These are phyloP conservation scores for Gobiocypris rarus DNA, from an alignment of 2,113 vertebrate species.

Conservation along the genomic window DNA sequence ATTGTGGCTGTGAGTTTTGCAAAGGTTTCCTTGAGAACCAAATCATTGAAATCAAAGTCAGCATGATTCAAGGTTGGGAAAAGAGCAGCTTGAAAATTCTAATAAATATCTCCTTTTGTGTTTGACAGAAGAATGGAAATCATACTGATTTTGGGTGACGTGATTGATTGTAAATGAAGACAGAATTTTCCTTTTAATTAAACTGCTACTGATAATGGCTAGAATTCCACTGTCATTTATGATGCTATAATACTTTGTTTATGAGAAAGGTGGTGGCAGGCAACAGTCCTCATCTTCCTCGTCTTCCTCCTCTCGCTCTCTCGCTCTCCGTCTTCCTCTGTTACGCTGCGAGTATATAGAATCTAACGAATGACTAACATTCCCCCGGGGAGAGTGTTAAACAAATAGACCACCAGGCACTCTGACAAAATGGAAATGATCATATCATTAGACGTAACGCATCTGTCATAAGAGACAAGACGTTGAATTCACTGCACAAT, in stretches of 20 bases:
- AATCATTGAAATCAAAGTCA: too few species aligned
- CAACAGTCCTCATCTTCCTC: neutral
- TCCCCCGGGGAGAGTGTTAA: conserved; percentile 49
- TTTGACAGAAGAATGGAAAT: neutral
- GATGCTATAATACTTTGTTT: conserved; percentile 28
- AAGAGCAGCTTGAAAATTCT: neutral
- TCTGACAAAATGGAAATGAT: conserved; percentile 61
- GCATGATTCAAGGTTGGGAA: neutral
- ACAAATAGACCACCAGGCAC: conserved; percentile 61
- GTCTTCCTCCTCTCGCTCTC: neutral
- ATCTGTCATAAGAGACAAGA: conserved; percentile 64
- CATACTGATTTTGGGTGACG: too few species aligned
- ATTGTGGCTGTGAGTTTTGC: too few species aligned
- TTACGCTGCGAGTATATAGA: conserved; percentile 14
- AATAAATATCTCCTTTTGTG: neutral
- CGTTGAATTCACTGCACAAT: conserved; percentile 53
- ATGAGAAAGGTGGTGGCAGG: conserved; percentile 33
- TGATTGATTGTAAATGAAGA: conserved; percentile 21
- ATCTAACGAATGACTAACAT: conserved; percentile 51
- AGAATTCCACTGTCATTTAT: conserved; percentile 43
- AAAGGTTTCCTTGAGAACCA: too few species aligned
- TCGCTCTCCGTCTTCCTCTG: neutral
- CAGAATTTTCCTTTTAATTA: neutral
- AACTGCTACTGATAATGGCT: conserved; percentile 11
- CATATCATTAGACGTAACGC: conserved; percentile 62